Percentiles rank a stretch among this genome's conserved stretches.
phyloP scores from a whole-genome alignment of 2,797 vertebrate genomes.

The Triplophysa yarkandensis region DNA sequence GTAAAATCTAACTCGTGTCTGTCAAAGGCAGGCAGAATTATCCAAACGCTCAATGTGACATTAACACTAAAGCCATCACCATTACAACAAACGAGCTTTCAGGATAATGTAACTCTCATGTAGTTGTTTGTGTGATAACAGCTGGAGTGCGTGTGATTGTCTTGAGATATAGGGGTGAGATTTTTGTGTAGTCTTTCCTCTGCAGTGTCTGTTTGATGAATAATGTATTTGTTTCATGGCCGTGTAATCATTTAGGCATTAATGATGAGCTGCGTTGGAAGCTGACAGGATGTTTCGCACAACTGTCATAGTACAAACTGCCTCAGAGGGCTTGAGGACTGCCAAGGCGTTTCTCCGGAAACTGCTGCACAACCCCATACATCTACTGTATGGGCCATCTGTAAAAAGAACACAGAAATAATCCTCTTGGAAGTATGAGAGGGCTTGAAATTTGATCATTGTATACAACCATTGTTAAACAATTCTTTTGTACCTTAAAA shows the following conservation, averaged over 20 bases:
- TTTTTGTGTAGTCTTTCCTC: conserved; percentile 45
- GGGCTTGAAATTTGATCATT: background rate
- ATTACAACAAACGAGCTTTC: conserved; percentile 25
- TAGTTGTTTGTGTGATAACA: conserved; percentile 35
- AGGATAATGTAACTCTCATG: conserved; percentile 25
- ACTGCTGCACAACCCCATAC: conserved; percentile 34
- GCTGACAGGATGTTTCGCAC: conserved; percentile 53
- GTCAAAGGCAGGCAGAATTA: conserved; percentile 19
- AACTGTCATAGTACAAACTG: conserved; percentile 48
- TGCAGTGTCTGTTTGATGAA: conserved; percentile 55
- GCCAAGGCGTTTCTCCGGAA: conserved; percentile 28
- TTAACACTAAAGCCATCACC: conserved; percentile 14
- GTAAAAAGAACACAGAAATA: conserved; percentile 23
- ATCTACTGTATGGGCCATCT: conserved; percentile 22
- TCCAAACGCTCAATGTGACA: conserved; percentile 35
- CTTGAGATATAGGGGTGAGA: conserved; percentile 35
- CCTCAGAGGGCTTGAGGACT: conserved; percentile 35
- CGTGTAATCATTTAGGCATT: conserved; percentile 57
- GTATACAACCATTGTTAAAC: background rate
- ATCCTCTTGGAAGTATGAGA: conserved; percentile 17
- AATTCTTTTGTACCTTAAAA: background rate
- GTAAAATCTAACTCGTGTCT: background rate
- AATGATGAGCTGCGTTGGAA: conserved; percentile 53
- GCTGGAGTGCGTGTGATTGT: conserved; percentile 32
- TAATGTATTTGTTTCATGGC: conserved; percentile 59